Evolutionary conservation across 1,140 invertebrate genomes (phyloP), one percentile per base, ranked within the genome.

Genomic region (Bombus affinis): DNA sequence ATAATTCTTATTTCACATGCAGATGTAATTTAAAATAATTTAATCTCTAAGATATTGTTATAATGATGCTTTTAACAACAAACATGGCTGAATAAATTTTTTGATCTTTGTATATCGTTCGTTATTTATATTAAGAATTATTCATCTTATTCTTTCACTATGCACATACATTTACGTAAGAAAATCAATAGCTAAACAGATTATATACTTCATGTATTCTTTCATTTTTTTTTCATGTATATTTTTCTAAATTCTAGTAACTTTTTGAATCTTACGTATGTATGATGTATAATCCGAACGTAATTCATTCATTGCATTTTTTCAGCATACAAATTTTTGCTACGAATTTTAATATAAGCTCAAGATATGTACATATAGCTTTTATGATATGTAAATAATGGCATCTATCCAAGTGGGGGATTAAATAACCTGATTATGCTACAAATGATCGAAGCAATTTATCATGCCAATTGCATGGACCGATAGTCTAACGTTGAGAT

Each of bases 381-480:
- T 81, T 72, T 62, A 77, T 76, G 22, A 68, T 47, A 35, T 59
- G 39, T 81, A 85, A 28, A 76, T 39, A 59, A 44, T 79, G 75
- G 1, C 28, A 35, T 12, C 22, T 25, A 65, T 78, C n/a, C 13
- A 57, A 80, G 65, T 77, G 73, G 0, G 78, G 35, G 86, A 66
- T 85, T 82, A 89, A 89, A 88, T 88, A 89, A 89, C 87, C 78
- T 89, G 28, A 73, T 77, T 35, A 44, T 25, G 59, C 35, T 65
- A 72, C 59, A 66, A 42, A 88, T 70, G 65, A 77, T 68, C 22
- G 44, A 79, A 81, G 22, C 59, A 78, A 12, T 85, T 78, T 89
- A 89, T 79, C 86, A 92, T 93, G 92, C 44, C 87, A 88, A 79
- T 89, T 86, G 73, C 72, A 74, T 93, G 93, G 93, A 91, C 91